These are phyloP conservation scores for Dendrocopos noguchii DNA, from an alignment of 2,113 vertebrate species.

Conservation along the genomic window DNA sequence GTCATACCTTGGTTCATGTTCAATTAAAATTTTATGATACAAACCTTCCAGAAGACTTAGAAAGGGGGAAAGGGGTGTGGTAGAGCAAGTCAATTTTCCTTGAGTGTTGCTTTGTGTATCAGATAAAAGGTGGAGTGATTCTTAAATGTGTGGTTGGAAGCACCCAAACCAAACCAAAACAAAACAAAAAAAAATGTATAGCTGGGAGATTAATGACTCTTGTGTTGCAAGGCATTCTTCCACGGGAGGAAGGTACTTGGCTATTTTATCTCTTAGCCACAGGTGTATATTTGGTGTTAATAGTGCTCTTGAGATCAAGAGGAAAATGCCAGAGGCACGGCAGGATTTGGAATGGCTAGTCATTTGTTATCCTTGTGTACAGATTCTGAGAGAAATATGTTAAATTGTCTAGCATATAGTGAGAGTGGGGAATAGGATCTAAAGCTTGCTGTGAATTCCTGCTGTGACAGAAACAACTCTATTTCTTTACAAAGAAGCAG, in stretches of 20 bases:
- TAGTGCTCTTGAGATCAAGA: conserved; percentile 57
- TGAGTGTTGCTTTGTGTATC: background rate
- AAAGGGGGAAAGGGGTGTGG: background rate
- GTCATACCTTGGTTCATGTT: background rate
- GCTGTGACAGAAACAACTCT: conserved; percentile 57
- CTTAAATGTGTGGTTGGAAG: background rate
- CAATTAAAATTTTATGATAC: background rate
- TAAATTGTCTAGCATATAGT: conserved; percentile 24
- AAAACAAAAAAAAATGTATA: background rate
- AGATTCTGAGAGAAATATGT: conserved; percentile 11
- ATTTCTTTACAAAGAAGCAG: conserved; percentile 23
- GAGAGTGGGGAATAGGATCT: conserved; percentile 44
- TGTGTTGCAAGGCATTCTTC: conserved; percentile 37
- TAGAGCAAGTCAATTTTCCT: background rate
- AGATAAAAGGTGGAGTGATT: background rate
- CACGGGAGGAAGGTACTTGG: conserved; percentile 20
- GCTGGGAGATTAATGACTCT: conserved; percentile 45
- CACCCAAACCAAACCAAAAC: conserved; percentile 15
- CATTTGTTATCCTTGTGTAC: conserved; percentile 45
- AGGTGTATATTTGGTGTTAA: conserved; percentile 65
- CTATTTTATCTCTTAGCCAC: conserved; percentile 62
- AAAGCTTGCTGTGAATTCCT: conserved; percentile 37
- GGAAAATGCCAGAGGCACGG: conserved; percentile 45
- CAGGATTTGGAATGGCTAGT: conserved; percentile 59
- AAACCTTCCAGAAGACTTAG: background rate